A percentile compares a stretch with the other conserved stretches of the same genome.
phyloP scores from a whole-genome alignment of 2,797 vertebrate genomes.

The Esox masquinongy region DNA sequence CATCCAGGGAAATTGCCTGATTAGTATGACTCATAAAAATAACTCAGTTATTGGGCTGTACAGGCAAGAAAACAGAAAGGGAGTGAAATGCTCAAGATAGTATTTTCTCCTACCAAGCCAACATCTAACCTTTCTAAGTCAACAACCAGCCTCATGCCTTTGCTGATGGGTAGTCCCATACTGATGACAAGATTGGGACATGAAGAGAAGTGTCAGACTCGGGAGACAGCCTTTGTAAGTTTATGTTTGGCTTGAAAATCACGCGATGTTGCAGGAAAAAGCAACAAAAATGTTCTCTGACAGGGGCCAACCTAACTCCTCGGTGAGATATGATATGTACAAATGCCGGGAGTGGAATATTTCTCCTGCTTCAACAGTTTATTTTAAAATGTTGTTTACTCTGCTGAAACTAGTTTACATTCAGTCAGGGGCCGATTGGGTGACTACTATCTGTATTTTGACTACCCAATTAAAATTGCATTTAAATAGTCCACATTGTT shows the following conservation, averaged over 20 bases:
- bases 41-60: constrained; percentile 47
- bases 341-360: constrained; percentile 53
- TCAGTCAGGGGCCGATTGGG: constrained; percentile 38
- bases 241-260: constrained; percentile 63
- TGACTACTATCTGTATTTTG: constrained; percentile 62
- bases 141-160: constrained; percentile 49
- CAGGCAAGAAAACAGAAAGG: constrained; percentile 47
- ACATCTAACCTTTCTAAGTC: constrained; percentile 52
- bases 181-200: constrained; percentile 62
- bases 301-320: constrained; percentile 44
- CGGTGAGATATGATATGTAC: constrained; percentile 55
- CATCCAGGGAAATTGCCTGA: constrained; percentile 53
- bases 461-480: constrained; percentile 64
- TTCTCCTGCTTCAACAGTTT: constrained; percentile 43
- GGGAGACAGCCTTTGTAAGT: constrained; percentile 36
- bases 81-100: constrained; percentile 15
- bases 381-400: constrained; percentile 55
- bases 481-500: constrained; percentile 57
- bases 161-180: constrained; percentile 50
- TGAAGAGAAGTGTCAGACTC: neutral
- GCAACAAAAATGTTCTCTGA: constrained; percentile 37
- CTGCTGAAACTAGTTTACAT: constrained; percentile 50
- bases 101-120: constrained; percentile 40
- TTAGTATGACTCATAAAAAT: constrained; percentile 60
- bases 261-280: constrained; percentile 60